Evolutionary conservation across 2,888 invertebrate species (phyloP), one percentile per base, ranked within the genome.

Genomic region (Mellilla xanthometata): DNA sequence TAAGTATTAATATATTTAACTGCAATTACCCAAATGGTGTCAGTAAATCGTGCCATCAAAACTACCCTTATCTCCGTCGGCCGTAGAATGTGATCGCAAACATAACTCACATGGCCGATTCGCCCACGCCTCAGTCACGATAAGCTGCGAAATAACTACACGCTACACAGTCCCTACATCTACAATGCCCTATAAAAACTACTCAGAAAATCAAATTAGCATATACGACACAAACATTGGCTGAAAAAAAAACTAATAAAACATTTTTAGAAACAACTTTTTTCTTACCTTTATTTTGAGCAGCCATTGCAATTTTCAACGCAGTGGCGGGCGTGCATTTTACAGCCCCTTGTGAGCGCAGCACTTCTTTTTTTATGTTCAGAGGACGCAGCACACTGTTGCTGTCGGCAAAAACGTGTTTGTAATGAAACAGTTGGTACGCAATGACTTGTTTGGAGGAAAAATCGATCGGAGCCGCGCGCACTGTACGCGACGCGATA

Each of bases 401-500:
- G 65, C 69, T 65, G 68, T 62, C 62, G 60, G 54, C 51, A 36
- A 15, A 62, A 76, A 74, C 81, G 85, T 85, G 83, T 83, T 82
- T 81, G 71, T 79, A 74, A 77, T 79, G 69, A 72, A 78, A 72
- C 72, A 68, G 77, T 68, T 70, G 73, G 76, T 72, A 77, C 65
- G 67, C 70, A 84, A 81, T 81, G 81, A 71, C 71, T 80, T 81
- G 81, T 79, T 77, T 81, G 57, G 77, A 72, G 78, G 81, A 79
- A 86, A 87, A 87, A 87, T 85, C 87, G 85, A 85, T 86, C 72
- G 53, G 70, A 39, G 85, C 71, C 79, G 84, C 83, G 87, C 87
- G 87, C 87, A 85, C 65, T 68, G 68, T 60, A 64, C 66, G 64
- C 72, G 67, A 69, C 63, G 69, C 81, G 84, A 81, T 82, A 82